phyloP scores from a whole-genome alignment of 2,797 vertebrate species.

The Gallinago stenura region DNA sequence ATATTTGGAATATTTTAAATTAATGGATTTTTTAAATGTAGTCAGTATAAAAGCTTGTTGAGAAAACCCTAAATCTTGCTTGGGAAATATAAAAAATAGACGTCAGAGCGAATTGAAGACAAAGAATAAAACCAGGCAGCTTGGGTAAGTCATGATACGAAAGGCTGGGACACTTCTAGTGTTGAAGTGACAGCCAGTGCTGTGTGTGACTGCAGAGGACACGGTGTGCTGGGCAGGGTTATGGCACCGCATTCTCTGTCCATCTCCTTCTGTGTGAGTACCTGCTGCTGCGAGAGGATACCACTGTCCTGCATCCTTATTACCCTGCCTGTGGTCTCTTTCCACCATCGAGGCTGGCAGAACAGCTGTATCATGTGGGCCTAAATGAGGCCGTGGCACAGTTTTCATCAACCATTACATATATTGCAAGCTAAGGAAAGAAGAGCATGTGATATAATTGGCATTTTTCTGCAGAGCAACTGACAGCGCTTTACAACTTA shows the following conservation, averaged over 20 bases:
- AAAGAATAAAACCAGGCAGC: not conserved
- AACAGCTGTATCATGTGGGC: slow-evolving; percentile 18
- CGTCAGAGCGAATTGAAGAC: not conserved
- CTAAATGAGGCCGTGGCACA: slow-evolving; percentile 24
- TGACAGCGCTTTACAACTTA: slow-evolving; percentile 68
- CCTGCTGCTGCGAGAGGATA: not conserved
- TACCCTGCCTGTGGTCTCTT: not conserved
- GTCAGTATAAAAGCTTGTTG: not conserved
- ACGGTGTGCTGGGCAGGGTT: not conserved
- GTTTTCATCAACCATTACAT: slow-evolving; percentile 27
- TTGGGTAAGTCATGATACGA: not conserved
- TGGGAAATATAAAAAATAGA: not conserved
- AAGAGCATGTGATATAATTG: slow-evolving; percentile 23
- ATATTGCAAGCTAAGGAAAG: slow-evolving; percentile 16
- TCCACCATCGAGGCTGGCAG: not conserved
- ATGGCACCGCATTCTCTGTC: not conserved
- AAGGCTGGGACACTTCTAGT: not conserved
- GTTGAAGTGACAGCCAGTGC: not conserved
- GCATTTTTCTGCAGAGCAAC: slow-evolving; percentile 55
- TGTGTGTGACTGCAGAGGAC: not conserved
- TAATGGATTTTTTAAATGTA: not conserved
- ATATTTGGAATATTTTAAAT: not conserved
- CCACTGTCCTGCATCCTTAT: not conserved
- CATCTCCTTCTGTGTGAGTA: not conserved
- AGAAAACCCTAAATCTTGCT: not conserved